A percentile compares a stretch with the other conserved stretches of the same genome.
phyloP scores from a whole-genome alignment of 2,888 invertebrate species.

The Reticulitermes lucifugus region DNA sequence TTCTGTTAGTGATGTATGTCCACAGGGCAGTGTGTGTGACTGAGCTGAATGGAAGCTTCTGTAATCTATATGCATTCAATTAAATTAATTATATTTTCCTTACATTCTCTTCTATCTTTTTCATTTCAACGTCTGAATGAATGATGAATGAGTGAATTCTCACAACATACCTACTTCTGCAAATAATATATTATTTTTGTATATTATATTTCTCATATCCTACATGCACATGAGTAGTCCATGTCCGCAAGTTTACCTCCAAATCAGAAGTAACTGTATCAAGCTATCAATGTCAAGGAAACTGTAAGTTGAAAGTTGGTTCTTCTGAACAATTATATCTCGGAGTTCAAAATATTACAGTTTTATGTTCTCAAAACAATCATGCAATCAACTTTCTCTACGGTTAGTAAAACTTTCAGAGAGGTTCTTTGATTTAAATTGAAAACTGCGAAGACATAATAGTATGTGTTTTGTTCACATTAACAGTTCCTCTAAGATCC shows the following conservation, averaged over 20 bases:
- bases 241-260: constrained; percentile 25
- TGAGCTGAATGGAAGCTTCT: constrained; percentile 21
- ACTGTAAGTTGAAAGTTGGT: constrained; percentile 17
- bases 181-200: constrained; percentile 29
- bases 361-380: background rate
- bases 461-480: too few relatives aligned
- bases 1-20: constrained; percentile 41
- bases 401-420: too few relatives aligned
- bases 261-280: constrained; percentile 15
- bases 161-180: constrained; percentile 18
- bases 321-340: constrained; percentile 4
- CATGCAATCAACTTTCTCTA: too few relatives aligned
- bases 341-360: background rate
- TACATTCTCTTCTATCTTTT: constrained; percentile 12
- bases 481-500: too few relatives aligned
- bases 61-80: background rate
- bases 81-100: constrained; percentile 40
- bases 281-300: constrained; percentile 23
- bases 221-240: constrained; percentile 39
- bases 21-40: constrained; percentile 9
- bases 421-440: too few relatives aligned
- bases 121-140: constrained; percentile 18
- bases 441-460: too few relatives aligned
- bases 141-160: constrained; percentile 20
- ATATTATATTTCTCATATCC: constrained; percentile 25